Conservation (phyloP, 1,140 invertebrate species). For the Glomeris maerens region DNA sequence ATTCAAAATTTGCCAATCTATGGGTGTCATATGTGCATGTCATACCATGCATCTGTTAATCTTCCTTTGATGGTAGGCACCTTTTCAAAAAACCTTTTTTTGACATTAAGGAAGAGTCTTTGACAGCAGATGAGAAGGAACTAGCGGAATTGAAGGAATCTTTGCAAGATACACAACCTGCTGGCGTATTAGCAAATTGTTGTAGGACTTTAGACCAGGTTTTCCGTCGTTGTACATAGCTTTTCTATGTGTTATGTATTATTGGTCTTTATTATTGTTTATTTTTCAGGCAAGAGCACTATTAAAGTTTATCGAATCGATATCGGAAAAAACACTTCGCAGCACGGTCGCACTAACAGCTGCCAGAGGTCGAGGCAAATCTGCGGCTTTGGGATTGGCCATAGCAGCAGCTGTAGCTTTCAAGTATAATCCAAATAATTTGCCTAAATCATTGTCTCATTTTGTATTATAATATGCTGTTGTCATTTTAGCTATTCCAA, state of each 20-base stretch:
- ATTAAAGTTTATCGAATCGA: constrained; percentile 84
- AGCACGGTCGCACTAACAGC: constrained; percentile 91
- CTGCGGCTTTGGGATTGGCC: constrained; percentile 88
- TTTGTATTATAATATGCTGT: background rate
- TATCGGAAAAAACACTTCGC: constrained; percentile 80
- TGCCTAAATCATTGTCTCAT: background rate
- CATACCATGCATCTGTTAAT: too few species aligned
- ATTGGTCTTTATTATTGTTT: constrained; percentile 13
- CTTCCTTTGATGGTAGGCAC: too few species aligned
- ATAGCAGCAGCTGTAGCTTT: constrained; percentile 49
- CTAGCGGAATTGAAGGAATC: constrained; percentile 56
- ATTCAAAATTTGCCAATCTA: too few species aligned
- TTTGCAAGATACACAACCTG: constrained; percentile 73
- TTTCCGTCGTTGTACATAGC: constrained; percentile 15
- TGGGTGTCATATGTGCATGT: too few species aligned
- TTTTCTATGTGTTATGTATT: constrained; percentile 10
- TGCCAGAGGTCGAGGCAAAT: constrained; percentile 92
- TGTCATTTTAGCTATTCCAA: constrained; percentile 75
- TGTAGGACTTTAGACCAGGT: constrained; percentile 90
- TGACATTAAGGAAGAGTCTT: constrained; percentile 24
- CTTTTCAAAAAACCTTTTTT: constrained; percentile 31
- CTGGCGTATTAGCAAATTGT: constrained; percentile 72
- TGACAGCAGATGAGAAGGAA: constrained; percentile 34
- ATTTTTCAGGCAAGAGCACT: constrained; percentile 59
- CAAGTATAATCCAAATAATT: constrained; percentile 21